Evolutionary conservation across 2,797 vertebrate species (phyloP).

Genomic region (Microctenopoma stevenorrisi): DNA sequence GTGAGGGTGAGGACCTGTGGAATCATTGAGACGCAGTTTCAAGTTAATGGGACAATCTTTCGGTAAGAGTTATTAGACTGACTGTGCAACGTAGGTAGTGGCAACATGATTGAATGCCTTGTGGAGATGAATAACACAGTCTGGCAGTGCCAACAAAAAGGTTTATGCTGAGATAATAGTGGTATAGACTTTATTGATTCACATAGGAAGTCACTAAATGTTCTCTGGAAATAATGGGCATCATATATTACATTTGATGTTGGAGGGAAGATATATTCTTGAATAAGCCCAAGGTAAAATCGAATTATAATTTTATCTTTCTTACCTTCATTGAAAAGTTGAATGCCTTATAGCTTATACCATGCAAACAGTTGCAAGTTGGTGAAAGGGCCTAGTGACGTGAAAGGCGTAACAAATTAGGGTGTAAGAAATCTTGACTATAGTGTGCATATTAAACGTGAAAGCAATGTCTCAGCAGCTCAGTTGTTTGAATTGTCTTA

Average conservation of each 20-base stretch:
- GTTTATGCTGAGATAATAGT: background rate
- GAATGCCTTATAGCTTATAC: background rate
- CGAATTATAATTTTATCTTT: constrained; percentile 37
- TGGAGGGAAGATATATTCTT: background rate
- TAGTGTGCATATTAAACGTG: background rate
- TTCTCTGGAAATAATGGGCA: background rate
- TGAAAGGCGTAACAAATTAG: background rate
- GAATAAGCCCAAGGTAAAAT: background rate
- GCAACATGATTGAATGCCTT: background rate
- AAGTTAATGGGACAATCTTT: constrained; percentile 68
- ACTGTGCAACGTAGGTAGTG: background rate
- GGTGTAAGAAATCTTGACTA: background rate
- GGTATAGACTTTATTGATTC: background rate
- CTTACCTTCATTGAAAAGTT: background rate
- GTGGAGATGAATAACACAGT: background rate
- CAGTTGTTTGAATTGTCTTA: too few relatives aligned
- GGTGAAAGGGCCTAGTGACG: background rate
- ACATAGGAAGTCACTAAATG: background rate
- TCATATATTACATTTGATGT: background rate
- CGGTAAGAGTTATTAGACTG: constrained; percentile 66
- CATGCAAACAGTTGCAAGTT: background rate
- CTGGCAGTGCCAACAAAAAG: background rate
- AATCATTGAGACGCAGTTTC: constrained; percentile 83
- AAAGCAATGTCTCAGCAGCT: background rate
- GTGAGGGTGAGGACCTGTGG: constrained; percentile 82